Conservation (phyloP, 2,113 vertebrate species). For the Urocolius indicus region DNA sequence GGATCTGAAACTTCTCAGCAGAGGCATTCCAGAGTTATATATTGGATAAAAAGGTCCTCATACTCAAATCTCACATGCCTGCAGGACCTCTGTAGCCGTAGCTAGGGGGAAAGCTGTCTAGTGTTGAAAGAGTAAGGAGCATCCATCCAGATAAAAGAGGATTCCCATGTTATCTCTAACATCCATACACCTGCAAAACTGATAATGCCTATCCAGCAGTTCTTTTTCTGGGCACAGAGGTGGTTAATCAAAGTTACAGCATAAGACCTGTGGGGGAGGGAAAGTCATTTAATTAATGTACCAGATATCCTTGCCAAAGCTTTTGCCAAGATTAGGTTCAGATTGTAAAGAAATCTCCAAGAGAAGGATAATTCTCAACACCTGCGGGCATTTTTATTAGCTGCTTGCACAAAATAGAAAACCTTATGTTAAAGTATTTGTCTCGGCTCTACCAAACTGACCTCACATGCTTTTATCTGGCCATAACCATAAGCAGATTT, state of each 20-base stretch:
- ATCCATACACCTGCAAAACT: slow-evolving; percentile 57
- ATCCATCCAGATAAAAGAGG: slow-evolving; percentile 36
- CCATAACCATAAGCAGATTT: slow-evolving; percentile 68
- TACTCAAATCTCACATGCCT: not conserved
- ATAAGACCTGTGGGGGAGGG: slow-evolving; percentile 17
- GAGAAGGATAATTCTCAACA: slow-evolving; percentile 69
- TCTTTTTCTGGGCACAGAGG: slow-evolving; percentile 29
- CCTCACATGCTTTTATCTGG: slow-evolving; percentile 49
- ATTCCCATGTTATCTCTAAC: slow-evolving; percentile 25
- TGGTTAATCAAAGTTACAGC: slow-evolving; percentile 61
- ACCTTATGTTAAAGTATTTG: slow-evolving; percentile 58
- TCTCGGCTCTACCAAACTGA: slow-evolving; percentile 42
- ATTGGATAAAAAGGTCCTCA: not conserved
- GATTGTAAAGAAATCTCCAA: slow-evolving; percentile 64
- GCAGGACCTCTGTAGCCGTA: not conserved
- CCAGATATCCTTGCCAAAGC: slow-evolving; percentile 65
- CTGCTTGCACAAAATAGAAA: slow-evolving; percentile 54
- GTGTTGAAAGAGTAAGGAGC: slow-evolving; percentile 7
- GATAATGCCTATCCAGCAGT: slow-evolving; percentile 30
- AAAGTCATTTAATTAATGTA: slow-evolving; percentile 60
- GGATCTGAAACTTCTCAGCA: slow-evolving; percentile 17
- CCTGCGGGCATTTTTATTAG: slow-evolving; percentile 70
- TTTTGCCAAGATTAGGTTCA: slow-evolving; percentile 69
- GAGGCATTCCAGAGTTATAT: not conserved
- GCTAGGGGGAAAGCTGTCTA: not conserved